Base-by-base conservation (phyloP, 2,888 invertebrate species). In the Fragum sueziense region DNA sequence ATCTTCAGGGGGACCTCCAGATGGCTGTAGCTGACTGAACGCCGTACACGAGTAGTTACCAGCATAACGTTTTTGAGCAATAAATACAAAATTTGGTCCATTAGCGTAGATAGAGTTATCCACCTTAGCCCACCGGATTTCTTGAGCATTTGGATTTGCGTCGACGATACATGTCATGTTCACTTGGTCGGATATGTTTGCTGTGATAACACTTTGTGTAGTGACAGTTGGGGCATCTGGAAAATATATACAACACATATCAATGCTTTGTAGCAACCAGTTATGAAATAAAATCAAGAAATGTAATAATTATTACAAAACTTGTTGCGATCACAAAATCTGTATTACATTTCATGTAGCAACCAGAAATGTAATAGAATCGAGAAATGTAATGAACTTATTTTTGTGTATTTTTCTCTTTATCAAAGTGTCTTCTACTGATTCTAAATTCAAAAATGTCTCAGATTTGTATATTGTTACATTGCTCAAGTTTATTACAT, bases 11-110 rank as follows among this genome's bases (percentile, higher is more conserved):
- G 71, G 41, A 51, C 79, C 74, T 0, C 88, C 88, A 0, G 90
- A 89, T 2, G 89, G 86, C 31, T 83, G 76, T 22, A 89, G 73
- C 33, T 82, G 79, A 78, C 85, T 89, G 59, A 73, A 77, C 0
- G 89, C 88, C 9, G 85, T 86, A 79, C 90, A 90, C 0, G 89
- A 83, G 76, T 89, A 90, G 70, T 89, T 89, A 7, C 90, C 90
- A 17, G 85, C 85, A 25, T 85, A 83, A 7, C 85, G 72, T 61
- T 75, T 79, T 37, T 84, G 69, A 11, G 83, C 76, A 11, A 74
- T 65, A 41, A 88, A 82, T 1, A 69, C 72, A 67, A 88, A 85
- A 51, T 76, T 81, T 34, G 78, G 76, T 54, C 86, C 82, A 29
- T 76, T 73, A 29, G 80, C 70, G 27, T 78, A 74, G 6, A 80